Evolutionary conservation across 2,797 vertebrate species (phyloP), one percentile per base, ranked within the genome.

Genomic region (Australoheros facetus): DNA sequence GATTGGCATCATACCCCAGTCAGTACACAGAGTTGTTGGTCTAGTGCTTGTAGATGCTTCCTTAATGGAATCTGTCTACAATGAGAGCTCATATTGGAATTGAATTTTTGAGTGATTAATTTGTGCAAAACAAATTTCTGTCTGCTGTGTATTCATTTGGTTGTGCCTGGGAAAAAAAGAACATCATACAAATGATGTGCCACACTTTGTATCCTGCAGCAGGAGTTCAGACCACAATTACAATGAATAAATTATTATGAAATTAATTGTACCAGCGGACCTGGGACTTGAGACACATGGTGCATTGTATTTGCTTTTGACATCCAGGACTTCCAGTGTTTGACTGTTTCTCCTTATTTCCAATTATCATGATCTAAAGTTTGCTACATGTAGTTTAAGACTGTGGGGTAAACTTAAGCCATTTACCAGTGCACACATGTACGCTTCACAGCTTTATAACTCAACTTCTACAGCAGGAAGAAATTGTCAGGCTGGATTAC

Each of bases 401-500:
- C 12, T n/a, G n/a, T 66, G 6, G 3, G 1, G 19, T 8, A 23
- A 21, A 4, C 7, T 28, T 45, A 26, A 10, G 12, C 32, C 28
- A 9, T 57, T 26, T 42, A 28, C 14, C 42, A 75, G 23, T 54
- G 19, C 13, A 42, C 21, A 26, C 16, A 4, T 3, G 3, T 4
- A 7, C 8, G 9, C 34, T 37, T 84, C 42, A 57, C 45, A 59
- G 73, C 39, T 71, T 55, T 62, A 59, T 34, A 13, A 84, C 73
- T 73, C 34, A 30, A 80, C 88, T 71, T 80, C 56, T 7, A 23
- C 53, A 45, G 71, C 55, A 57, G 80, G 79, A 71, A 74, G n/a
- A 79, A 77, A 82, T 71, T 69, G 70, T 19, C 55, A 55, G 62
- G 17, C 66, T 23, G 80, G 66, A 90, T 86, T 81, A 84, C 78